Base-by-base conservation (phyloP, 2,888 invertebrate genomes). In the Kuschelorhynchus macadamiae region DNA sequence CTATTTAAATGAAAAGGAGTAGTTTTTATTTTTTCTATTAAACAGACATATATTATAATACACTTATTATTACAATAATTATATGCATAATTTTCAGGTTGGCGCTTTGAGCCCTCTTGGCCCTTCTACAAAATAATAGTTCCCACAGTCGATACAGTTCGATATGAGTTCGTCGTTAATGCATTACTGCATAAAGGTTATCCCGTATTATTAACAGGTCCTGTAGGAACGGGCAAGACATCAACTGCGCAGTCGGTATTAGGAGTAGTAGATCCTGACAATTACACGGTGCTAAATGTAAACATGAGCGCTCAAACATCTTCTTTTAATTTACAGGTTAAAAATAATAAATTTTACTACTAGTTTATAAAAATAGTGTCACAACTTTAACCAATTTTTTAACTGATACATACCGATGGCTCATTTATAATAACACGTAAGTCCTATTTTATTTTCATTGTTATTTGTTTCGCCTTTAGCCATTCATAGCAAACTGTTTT, bases 261-360 rank as follows among this genome's bases (percentile, higher is more conserved):
- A 5, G 83, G 85, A 18, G 82, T 85, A 30, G 82, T 93, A 33
- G 88, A 92, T 77, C 74, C 85, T 0, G 79, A 78, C 2, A 85
- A 84, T 61, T 91, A 88, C 83, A 88, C 88, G 44, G 83, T 91
- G 2, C 87, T 95, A 47, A 89, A 90, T 20, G 88, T 96, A 67
- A 95, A 95, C 82, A 93, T 96, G 91, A 95, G 95, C 0, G 95
- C 95, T 0, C 94, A 90, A 85, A 96, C 95, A 0, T 90, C 93
- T 0, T 92, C 96, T 0, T 89, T 89, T 55, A 93, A 94, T 72
- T 89, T 96, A 0, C 94, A 96, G 41, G 83, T 63, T 33, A 41
- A 14, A 11, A 44, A 57, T 9, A 46, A 36, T 36, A 9, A 1
- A 1, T 41, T 41, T 41, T 14, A 41, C n/a, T 5, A 41, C 8